phyloP scores from a whole-genome alignment of 2,888 invertebrate genomes.

The Spilarctia lutea region DNA sequence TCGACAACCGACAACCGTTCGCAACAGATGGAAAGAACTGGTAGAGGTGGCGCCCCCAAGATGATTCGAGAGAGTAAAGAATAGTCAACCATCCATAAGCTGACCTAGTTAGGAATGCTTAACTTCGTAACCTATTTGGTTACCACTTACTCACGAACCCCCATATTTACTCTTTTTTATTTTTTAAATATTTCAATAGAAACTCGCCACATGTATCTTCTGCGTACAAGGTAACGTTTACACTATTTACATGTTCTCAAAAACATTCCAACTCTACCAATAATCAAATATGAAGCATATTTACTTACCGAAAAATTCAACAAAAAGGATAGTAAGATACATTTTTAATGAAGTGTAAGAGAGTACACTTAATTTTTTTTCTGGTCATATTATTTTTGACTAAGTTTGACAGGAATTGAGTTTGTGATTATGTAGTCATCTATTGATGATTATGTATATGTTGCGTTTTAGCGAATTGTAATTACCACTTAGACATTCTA shows the following conservation, averaged over 20 bases:
- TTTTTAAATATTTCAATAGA: too few relatives aligned
- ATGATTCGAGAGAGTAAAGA: too few relatives aligned
- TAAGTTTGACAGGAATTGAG: constrained; percentile 16
- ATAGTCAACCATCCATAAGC: too few relatives aligned
- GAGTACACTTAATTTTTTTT: constrained; percentile 17
- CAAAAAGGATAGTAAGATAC: not conserved
- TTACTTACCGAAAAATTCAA: not conserved
- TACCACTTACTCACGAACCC: too few relatives aligned
- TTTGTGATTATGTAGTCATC: constrained; percentile 36
- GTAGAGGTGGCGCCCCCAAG: too few relatives aligned
- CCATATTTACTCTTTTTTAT: too few relatives aligned
- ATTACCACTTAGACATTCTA: constrained; percentile 23
- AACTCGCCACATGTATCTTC: not conserved
- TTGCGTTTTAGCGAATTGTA: constrained; percentile 32
- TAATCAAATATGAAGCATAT: not conserved
- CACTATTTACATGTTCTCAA: not conserved
- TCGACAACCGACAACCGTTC: too few relatives aligned
- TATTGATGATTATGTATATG: constrained; percentile 12
- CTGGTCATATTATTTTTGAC: constrained; percentile 17
- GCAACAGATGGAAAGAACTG: too few relatives aligned
- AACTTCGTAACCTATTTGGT: too few relatives aligned
- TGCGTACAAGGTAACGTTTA: not conserved
- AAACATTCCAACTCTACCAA: not conserved
- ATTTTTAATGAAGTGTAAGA: not conserved
- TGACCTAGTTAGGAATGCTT: too few relatives aligned